Conservation (phyloP, 2,113 vertebrate genomes). For the Pelecanoides urinatrix region DNA sequence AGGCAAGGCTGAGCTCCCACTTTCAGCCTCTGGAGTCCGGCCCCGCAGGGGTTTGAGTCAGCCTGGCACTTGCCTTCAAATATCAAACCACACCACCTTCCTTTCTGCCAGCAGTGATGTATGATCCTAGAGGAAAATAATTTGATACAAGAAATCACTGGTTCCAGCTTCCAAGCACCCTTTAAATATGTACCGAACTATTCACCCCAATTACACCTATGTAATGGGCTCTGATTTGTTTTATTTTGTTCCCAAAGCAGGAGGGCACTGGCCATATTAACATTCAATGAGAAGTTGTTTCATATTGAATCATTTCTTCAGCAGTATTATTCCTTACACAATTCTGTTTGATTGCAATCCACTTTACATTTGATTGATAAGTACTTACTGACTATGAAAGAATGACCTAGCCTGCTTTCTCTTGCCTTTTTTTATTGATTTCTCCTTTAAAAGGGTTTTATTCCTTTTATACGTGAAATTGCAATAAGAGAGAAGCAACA, state of each 20-base stretch:
- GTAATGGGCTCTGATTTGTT: conserved; percentile 51
- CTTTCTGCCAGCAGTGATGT: not conserved
- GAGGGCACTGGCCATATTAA: conserved; percentile 9
- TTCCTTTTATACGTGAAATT: not conserved
- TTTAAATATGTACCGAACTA: conserved; percentile 21
- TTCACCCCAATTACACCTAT: conserved; percentile 55
- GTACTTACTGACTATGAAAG: conserved; percentile 22
- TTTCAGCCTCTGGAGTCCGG: not conserved
- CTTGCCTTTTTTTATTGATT: conserved; percentile 38
- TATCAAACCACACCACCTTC: not conserved
- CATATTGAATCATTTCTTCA: conserved; percentile 39
- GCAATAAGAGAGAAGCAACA: not conserved
- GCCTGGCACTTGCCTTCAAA: not conserved
- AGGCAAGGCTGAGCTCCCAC: not conserved
- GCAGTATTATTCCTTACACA: conserved; percentile 26
- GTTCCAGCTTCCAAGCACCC: not conserved
- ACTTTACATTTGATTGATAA: conserved; percentile 39
- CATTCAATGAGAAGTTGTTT: conserved; percentile 20
- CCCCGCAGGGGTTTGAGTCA: not conserved
- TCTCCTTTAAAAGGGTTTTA: not conserved
- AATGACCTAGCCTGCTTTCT: not conserved
- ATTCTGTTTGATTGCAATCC: conserved; percentile 43
- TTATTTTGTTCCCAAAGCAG: conserved; percentile 24
- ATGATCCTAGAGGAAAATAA: conserved; percentile 27
- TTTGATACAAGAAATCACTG: not conserved